These are phyloP conservation scores for Abrostola tripartita DNA, from an alignment of 2,888 invertebrate species.

Conservation along the genomic window DNA sequence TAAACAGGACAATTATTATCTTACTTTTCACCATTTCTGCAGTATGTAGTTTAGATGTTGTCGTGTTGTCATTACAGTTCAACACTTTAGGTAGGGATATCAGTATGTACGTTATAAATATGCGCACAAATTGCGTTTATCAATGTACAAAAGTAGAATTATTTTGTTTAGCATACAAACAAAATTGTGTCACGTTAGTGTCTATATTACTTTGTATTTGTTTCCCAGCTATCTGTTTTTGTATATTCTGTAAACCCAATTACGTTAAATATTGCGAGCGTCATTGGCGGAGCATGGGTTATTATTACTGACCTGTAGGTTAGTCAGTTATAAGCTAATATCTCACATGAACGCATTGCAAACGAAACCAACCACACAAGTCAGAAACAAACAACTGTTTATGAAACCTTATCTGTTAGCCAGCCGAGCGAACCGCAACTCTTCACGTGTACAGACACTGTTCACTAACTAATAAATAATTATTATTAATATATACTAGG, in stretches of 20 bases:
- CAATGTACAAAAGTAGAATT: slow-evolving; percentile 17
- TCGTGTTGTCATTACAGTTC: slow-evolving; percentile 14
- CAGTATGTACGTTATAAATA: slow-evolving; percentile 2
- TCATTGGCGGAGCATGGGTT: slow-evolving; percentile 14
- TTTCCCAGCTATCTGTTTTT: slow-evolving; percentile 15
- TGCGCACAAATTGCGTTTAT: slow-evolving; percentile 23
- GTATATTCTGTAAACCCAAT: neutral
- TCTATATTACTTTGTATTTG: slow-evolving; percentile 11
- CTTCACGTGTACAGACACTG: slow-evolving; percentile 63
- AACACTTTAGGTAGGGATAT: neutral
- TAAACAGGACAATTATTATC: slow-evolving; percentile 15
- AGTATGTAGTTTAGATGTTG: neutral
- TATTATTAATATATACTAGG: neutral
- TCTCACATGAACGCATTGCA: slow-evolving; percentile 24
- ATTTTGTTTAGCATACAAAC: slow-evolving; percentile 16
- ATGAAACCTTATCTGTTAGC: slow-evolving; percentile 65
- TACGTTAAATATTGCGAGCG: slow-evolving; percentile 7
- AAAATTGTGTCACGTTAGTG: slow-evolving; percentile 15
- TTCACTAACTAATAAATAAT: slow-evolving; percentile 26
- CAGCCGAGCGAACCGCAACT: slow-evolving; percentile 54
- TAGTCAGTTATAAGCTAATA: slow-evolving; percentile 19
- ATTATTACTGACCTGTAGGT: slow-evolving; percentile 43
- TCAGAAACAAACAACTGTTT: slow-evolving; percentile 46
- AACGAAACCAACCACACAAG: slow-evolving; percentile 24
- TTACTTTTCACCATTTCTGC: slow-evolving; percentile 48